Evolutionary conservation across 2,113 vertebrate genomes (phyloP).

Genomic region (Gallinago paraguaiae): DNA sequence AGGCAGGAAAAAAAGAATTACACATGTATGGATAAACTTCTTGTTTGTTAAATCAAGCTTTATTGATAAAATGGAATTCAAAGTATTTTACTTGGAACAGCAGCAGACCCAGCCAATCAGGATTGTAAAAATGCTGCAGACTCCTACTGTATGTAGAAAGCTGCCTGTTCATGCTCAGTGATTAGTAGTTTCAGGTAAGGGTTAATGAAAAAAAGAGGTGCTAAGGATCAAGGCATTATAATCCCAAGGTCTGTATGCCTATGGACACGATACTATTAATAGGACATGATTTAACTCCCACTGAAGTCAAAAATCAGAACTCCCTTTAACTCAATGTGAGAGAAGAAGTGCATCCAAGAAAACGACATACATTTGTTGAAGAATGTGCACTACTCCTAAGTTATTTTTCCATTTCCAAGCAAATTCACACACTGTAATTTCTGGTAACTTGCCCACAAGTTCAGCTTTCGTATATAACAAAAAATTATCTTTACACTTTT

Average conservation of each 20-base stretch:
- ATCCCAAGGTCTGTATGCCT: conserved; percentile 43
- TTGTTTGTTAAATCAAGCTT: conserved; percentile 86
- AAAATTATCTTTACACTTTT: conserved; percentile 62
- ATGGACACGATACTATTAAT: conserved; percentile 33
- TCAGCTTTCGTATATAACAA: conserved; percentile 36
- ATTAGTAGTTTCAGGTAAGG: conserved; percentile 70
- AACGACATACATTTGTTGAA: neutral
- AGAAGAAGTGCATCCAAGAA: conserved; percentile 7
- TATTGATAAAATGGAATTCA: conserved; percentile 88
- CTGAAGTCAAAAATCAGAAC: conserved; percentile 34
- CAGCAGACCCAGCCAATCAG: conserved; percentile 82
- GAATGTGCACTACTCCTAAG: conserved; percentile 37
- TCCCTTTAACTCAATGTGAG: neutral
- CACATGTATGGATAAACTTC: conserved; percentile 78
- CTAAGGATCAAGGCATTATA: conserved; percentile 71
- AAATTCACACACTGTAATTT: conserved; percentile 41
- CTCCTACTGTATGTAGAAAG: conserved; percentile 72
- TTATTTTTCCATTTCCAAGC: conserved; percentile 45
- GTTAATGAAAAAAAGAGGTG: conserved; percentile 75
- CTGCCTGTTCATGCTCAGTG: conserved; percentile 65
- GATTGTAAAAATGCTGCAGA: conserved; percentile 78
- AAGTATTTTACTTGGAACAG: conserved; percentile 81
- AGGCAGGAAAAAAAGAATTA: conserved; percentile 76
- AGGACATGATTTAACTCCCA: conserved; percentile 35
- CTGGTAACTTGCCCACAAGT: conserved; percentile 16